Percentiles rank a stretch among this genome's conserved stretches.
Conservation (phyloP, 2,797 vertebrate genomes). For the Rhynchotus rufescens region DNA sequence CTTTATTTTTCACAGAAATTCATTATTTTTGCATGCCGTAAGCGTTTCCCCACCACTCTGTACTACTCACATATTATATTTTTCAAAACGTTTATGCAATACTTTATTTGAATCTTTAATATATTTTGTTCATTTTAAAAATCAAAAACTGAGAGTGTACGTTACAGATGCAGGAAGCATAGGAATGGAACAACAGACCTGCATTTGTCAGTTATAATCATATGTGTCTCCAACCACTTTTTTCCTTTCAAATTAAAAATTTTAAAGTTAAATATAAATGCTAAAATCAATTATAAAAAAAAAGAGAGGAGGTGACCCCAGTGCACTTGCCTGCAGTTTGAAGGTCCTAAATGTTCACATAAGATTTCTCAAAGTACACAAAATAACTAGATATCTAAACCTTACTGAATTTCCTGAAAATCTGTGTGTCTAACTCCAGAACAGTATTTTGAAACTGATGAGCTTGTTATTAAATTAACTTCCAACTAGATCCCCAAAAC, state of each 20-base stretch:
- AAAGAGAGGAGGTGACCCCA: background rate
- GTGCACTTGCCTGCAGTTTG: background rate
- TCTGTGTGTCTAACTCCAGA: background rate
- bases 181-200: slow-evolving; percentile 12
- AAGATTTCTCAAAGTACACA: background rate
- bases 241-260: slow-evolving; percentile 30
- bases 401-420: background rate
- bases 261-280: slow-evolving; percentile 32
- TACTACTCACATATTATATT: background rate
- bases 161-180: slow-evolving; percentile 44
- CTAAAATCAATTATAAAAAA: slow-evolving; percentile 6
- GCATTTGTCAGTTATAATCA: slow-evolving; percentile 55
- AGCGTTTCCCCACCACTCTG: background rate
- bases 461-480: background rate
- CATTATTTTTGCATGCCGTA: background rate
- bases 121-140: slow-evolving; percentile 55
- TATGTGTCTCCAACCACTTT: background rate
- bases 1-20: background rate
- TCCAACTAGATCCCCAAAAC: background rate
- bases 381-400: background rate
- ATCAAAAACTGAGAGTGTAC: slow-evolving; percentile 32
- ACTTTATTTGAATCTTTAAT: slow-evolving; percentile 37
- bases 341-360: background rate
- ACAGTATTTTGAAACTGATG: background rate
- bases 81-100: slow-evolving; percentile 36